Conservation (phyloP, 2,113 vertebrate genomes). For the Heterotis niloticus region DNA sequence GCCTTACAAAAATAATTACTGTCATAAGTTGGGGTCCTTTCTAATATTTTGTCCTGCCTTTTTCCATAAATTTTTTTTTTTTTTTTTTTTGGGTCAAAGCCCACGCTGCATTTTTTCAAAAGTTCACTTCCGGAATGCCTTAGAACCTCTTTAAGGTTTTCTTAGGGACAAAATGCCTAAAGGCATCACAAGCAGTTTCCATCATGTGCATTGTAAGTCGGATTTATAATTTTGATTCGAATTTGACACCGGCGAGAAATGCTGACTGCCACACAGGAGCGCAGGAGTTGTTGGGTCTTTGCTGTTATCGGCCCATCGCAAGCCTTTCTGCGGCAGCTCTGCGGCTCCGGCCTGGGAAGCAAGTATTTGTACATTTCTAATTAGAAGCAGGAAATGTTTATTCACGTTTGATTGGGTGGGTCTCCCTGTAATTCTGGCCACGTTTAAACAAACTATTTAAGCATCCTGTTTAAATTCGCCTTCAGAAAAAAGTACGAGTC, state of each 20-base stretch:
- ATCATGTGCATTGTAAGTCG: not conserved
- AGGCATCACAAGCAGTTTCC: not conserved
- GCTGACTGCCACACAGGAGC: not conserved
- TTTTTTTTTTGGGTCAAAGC: not conserved
- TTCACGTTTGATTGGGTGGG: constrained; percentile 78
- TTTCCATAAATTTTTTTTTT: too few relatives aligned
- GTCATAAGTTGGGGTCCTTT: not conserved
- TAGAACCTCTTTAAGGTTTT: not conserved
- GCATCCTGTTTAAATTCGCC: constrained; percentile 81
- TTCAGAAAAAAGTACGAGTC: constrained; percentile 33
- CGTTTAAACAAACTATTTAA: constrained; percentile 83
- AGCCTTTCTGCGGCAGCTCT: constrained; percentile 32
- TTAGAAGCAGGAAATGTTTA: constrained; percentile 86
- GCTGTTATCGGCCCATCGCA: constrained; percentile 46
- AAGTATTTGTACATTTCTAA: constrained; percentile 69
- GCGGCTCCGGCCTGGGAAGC: constrained; percentile 41
- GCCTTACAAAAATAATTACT: not conserved
- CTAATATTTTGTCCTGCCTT: not conserved
- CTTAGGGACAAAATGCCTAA: too few relatives aligned
- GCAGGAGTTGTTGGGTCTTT: constrained; percentile 45
- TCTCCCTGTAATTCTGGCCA: constrained; percentile 68
- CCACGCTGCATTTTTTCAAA: not conserved
- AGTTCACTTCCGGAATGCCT: too few relatives aligned
- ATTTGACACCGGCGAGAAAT: constrained; percentile 9
- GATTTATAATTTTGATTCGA: not conserved